Evolutionary conservation across 2,888 invertebrate species (phyloP), one percentile per base, ranked within the genome.

Genomic region (Leucoma salicis): DNA sequence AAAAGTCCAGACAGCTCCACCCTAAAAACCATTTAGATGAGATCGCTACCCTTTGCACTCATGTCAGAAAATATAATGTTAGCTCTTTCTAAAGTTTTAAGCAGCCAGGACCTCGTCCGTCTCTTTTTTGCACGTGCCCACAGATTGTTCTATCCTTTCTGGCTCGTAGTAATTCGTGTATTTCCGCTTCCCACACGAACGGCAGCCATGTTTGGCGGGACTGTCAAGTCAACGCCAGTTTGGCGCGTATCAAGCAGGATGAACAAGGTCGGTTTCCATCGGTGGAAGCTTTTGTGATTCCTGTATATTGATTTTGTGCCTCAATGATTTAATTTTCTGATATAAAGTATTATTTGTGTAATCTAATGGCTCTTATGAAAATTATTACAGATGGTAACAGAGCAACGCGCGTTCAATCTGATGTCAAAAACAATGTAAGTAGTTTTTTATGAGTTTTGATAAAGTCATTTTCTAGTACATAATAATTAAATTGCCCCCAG

Each of bases 141-240:
- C 64, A 58, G 72, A 80, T 78, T 74, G 72, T 76, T 76, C 76
- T 79, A 79, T 84, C 82, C 85, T 80, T 76, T 85, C 78, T 78
- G 78, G 66, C 77, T 88, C 87, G 88, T 82, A 71, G 63, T 78
- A 78, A 74, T 79, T 89, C 88, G 89, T 85, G 80, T 80, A 75
- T 87, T 87, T 88, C 88, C 90, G 85, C 84, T 83, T 86, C 82
- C 84, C 79, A 83, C 82, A 82, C 85, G 86, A 81, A 64, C 61
- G 78, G 81, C 83, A 68, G 90, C 90, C 90, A 90, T 90, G 80
- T 88, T 89, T 88, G 82, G 83, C 87, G 79, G 87, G 83, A 82
- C 84, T 87, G 85, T 85, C 87, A 87, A 83, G 74, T 82, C 76
- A 78, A 82, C 78, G 84, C 79, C 82, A 87, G 88, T 89, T 89